Evolutionary conservation across 2,797 vertebrate genomes (phyloP).

Genomic region (Amazonetta brasiliensis): DNA sequence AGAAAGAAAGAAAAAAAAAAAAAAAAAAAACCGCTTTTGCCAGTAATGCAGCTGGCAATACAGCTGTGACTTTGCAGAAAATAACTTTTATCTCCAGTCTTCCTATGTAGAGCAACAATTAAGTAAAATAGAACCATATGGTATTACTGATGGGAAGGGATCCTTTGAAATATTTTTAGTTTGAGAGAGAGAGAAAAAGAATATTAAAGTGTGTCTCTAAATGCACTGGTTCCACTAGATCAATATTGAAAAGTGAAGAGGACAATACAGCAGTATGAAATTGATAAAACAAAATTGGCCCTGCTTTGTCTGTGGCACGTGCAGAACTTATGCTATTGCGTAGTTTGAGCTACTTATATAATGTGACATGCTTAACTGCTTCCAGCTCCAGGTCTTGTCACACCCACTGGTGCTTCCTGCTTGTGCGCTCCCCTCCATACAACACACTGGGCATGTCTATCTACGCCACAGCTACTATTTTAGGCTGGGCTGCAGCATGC

Average conservation of each 20-base stretch:
- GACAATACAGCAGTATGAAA: constrained; percentile 38
- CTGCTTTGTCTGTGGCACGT: constrained; percentile 23
- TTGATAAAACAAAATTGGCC: constrained; percentile 52
- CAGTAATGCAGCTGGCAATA: constrained; percentile 65
- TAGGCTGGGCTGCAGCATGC: neutral
- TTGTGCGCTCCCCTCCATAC: neutral
- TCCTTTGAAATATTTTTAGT: constrained; percentile 58
- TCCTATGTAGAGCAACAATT: constrained; percentile 67
- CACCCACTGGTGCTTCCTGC: neutral
- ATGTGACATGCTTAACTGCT: constrained; percentile 8
- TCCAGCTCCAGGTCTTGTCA: constrained; percentile 28
- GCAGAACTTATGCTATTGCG: constrained; percentile 4
- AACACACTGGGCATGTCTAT: neutral
- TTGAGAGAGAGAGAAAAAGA: neutral
- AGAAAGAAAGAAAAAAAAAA: neutral
- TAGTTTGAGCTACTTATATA: constrained; percentile 24
- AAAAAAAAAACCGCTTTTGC: constrained; percentile 27
- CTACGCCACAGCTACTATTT: neutral
- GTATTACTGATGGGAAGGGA: constrained; percentile 26
- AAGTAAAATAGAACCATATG: constrained; percentile 75
- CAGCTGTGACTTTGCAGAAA: constrained; percentile 67
- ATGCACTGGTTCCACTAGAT: constrained; percentile 25
- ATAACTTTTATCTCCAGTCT: constrained; percentile 69
- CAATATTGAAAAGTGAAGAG: constrained; percentile 47
- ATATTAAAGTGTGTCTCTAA: constrained; percentile 36